Evolutionary conservation across 1,140 invertebrate species (phyloP), one percentile per base, ranked within the genome.

Genomic region (Scaptomyza graminum): DNA sequence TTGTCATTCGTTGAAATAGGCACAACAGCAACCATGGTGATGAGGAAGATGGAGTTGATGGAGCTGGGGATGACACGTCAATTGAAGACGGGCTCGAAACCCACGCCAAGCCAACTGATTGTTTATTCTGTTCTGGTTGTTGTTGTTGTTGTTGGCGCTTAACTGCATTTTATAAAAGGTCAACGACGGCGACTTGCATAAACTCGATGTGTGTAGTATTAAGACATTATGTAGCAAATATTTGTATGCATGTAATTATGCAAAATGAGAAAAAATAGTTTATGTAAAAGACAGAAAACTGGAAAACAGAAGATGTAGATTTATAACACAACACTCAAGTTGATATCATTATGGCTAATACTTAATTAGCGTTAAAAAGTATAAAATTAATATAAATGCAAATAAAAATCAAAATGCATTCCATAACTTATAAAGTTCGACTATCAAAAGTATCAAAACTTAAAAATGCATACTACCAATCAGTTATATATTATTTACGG

Each of bases 1-100:
- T 80, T 88, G 82, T 88, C 82, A 87, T 87, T 82, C 57, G 76
- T 66, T 61, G 60, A 25, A 63, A 60, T 31, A 66, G 56, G 39
- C 54, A 52, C 60, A 74, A 66, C 31, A 34, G 8, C 31, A 61
- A 56, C 44, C 51, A 63, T 50, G 61, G 62, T 37, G 56, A 46
- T 39, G 37, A 15, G n/a, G 49, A 44, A 54, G 25, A 65, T 41
- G 46, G 18, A 57, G 61, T 18, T 41, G 49, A 46, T 75, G 55
- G 47, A 51, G 41, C 34, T 51, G 46, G 9, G 46, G 44, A 59
- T 66, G 70, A 55, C 76, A 79, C 39, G 54, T 9, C 62, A 63
- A 55, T 46, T 56, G 25, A 57, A 57, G 65, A 55, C 31, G 41
- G 15, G 34, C 37, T 74, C 22, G 28, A 37, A 56, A 67, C 71